Base-by-base conservation (phyloP, 1,140 invertebrate genomes). In the Philopotamus ludificatus region DNA sequence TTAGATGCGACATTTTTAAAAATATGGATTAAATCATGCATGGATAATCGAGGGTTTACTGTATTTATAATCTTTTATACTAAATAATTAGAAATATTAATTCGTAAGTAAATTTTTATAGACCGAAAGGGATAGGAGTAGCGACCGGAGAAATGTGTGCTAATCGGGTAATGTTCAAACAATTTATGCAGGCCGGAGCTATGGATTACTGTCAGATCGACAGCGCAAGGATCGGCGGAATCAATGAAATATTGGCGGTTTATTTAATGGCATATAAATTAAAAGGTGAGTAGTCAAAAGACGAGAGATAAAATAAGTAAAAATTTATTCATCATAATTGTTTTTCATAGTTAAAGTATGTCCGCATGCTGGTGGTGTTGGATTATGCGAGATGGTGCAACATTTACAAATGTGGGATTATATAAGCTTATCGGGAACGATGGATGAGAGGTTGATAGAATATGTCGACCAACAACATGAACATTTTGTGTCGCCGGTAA, bases 111-210 rank as follows among this genome's bases (percentile, higher is more conserved):
- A n/a, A n/a, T n/a, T n/a, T 58, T 57, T 20, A 85, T 47, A 83
- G 85, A 71, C 87, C 88, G 0, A 77, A 86, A 10, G 87, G 86
- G 18, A 93, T 96, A 47, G 89, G 87, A 1, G 91, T 96, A 12
- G 94, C 94, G 0, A 93, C 90, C 2, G 94, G 94, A 9, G 94
- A 97, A 79, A 91, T 93, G 86, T 95, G 92, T 74, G 89, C 89
- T 3, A 97, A 96, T 78, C 79, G 93, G 63, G 87, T 96, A 0
- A 89, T 96, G 78, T 97, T 97, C 80, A 97, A 96, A 74, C 94
- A 96, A 81, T 88, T 96, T 65, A 74, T 97, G 9, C 88, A 92
- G 76, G 81, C 86, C 0, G 83, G 84, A 15, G 92, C 88, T 1
- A 83, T 96, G 71, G 85, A 94, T 72, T 95, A 84, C 76, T 96